Evolutionary conservation across 2,888 invertebrate species (phyloP).

Genomic region (Agonopterix alstromeriana): DNA sequence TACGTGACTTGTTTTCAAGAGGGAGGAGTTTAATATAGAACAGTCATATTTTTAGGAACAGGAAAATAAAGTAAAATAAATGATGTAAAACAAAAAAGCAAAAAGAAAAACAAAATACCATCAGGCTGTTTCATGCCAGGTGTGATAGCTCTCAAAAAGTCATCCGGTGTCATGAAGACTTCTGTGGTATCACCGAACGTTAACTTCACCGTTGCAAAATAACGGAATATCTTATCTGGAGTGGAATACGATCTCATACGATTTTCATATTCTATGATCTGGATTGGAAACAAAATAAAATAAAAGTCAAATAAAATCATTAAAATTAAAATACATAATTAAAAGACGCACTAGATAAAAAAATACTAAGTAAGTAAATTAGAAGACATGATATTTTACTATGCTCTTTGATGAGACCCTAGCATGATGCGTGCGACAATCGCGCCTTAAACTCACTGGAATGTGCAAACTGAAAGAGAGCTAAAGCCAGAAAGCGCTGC

Average conservation of each 20-base stretch:
- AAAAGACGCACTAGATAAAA: neutral
- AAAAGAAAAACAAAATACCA: conserved; percentile 77
- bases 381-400: too few species aligned
- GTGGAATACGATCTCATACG: conserved; percentile 96
- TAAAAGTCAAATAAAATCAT: conserved; percentile 8
- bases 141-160: conserved; percentile 96
- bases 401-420: too few species aligned
- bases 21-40: too few species aligned
- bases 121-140: conserved; percentile 98
- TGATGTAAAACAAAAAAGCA: conserved; percentile 5
- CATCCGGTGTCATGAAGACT: conserved; percentile 98
- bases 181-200: conserved; percentile 80
- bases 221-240: conserved; percentile 99
- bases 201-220: conserved; percentile 96
- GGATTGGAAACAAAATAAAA: conserved; percentile 28
- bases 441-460: too few species aligned
- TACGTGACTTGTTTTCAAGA: too few species aligned
- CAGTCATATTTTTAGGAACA: too few species aligned
- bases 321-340: conserved; percentile 9
- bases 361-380: neutral
- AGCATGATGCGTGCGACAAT: too few species aligned
- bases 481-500: too few species aligned
- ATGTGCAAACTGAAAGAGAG: too few species aligned
- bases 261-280: conserved; percentile 99
- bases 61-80: neutral